A percentile compares a stretch with the other conserved stretches of the same genome.
phyloP scores from a whole-genome alignment of 2,888 invertebrate species.

The Parascotia fuliginaria region DNA sequence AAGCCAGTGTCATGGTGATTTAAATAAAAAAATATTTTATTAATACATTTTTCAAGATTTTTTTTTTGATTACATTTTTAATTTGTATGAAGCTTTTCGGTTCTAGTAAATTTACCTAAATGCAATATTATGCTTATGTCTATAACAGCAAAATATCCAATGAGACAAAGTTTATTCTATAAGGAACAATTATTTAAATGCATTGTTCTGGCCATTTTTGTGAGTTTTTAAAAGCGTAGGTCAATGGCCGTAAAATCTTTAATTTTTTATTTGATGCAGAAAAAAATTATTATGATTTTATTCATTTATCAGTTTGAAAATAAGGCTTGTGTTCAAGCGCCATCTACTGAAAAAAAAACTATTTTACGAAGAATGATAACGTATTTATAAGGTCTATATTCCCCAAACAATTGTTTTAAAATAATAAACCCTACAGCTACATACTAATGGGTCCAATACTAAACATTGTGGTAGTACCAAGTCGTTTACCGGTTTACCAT shows the following conservation, averaged over 20 bases:
- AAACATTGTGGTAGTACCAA: no score
- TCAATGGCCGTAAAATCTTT: slow-evolving; percentile 28
- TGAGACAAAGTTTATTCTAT: slow-evolving; percentile 50
- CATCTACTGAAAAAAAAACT: no score
- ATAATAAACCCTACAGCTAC: no score
- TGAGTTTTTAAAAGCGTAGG: slow-evolving; percentile 28
- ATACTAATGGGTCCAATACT: no score
- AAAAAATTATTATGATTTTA: no score
- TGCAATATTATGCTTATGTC: slow-evolving; percentile 65
- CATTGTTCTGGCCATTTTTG: slow-evolving; percentile 56
- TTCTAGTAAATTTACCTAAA: slow-evolving; percentile 45
- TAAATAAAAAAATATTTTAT: background rate
- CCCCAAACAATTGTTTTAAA: no score
- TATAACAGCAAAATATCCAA: slow-evolving; percentile 62
- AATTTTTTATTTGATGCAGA: background rate
- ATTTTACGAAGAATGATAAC: no score
- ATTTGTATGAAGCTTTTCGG: slow-evolving; percentile 7
- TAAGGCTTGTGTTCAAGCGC: no score
- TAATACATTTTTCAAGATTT: background rate
- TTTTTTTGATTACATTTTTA: no score
- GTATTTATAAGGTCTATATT: no score
- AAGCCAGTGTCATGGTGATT: background rate
- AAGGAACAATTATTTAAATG: slow-evolving; percentile 74
- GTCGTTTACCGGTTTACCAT: no score
- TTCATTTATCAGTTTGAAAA: no score